phyloP scores from a whole-genome alignment of 2,113 vertebrate genomes.

The Sphaerodactylus townsendi region DNA sequence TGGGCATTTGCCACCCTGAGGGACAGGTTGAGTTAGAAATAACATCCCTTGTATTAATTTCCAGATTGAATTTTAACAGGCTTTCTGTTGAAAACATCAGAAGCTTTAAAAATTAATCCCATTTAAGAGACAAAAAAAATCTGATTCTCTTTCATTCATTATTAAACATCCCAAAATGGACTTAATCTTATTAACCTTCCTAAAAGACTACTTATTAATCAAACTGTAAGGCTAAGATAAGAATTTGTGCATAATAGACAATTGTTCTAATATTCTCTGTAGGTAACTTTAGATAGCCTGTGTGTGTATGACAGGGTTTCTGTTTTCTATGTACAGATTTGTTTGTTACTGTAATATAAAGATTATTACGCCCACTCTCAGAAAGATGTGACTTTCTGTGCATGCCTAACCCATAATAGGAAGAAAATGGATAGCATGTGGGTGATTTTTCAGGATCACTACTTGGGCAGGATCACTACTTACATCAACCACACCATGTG shows the following conservation, averaged over 20 bases:
- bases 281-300: neutral
- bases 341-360: neutral
- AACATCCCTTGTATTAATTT: neutral
- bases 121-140: neutral
- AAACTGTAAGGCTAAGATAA: constrained; percentile 11
- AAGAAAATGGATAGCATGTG: neutral
- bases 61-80: constrained; percentile 5
- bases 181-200: constrained; percentile 21
- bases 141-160: neutral
- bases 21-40: neutral
- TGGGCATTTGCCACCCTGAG: neutral
- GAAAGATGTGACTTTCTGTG: neutral
- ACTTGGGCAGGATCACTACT: too few relatives aligned
- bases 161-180: neutral
- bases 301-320: too few relatives aligned
- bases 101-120: constrained; percentile 6
- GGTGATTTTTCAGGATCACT: neutral
- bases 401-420: neutral
- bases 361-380: neutral
- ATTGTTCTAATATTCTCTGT: neutral
- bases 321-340: neutral
- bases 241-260: neutral
- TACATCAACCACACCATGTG: neutral
- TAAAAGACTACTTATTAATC: constrained; percentile 7
- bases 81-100: constrained; percentile 13